Base-by-base conservation (phyloP, 2,113 vertebrate species). In the Ellobius talpinus region DNA sequence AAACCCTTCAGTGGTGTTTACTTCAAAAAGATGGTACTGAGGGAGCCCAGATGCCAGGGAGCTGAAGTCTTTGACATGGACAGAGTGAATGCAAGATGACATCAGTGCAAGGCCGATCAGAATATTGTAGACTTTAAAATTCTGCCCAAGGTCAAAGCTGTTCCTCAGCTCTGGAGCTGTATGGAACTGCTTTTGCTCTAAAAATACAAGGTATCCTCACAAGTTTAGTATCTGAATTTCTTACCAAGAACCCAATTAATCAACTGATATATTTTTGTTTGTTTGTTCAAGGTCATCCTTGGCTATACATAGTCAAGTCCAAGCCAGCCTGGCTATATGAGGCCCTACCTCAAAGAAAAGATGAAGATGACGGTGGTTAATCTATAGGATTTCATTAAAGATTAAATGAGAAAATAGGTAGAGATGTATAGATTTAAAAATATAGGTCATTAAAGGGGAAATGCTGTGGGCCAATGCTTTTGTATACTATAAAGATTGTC, bases 401-500 rank as follows among this genome's bases (percentile, higher is more conserved):
- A 82, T 81, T 88, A 87, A 84, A 72, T 82, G 36, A 85, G n/a
- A 77, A 94, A 86, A 68, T 77, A 76, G 92, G 55, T 90, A 55
- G 89, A 95, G 74, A 93, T 29, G 4, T 23, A 50, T 89, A 82
- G 65, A 87, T 91, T 87, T 74, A 92, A 87, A 97, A 88, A 90
- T 65, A 73, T 55, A 70, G 17, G 87, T 88, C 17, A 78, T 14
- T 58, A 58, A 58, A 58, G 19, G 55, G 17, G 55, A 58, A 58
- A 12, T 58, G 17, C 55, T 58, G 55, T 58, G 55, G 19, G 17
- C 55, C 55, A 58, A 19, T 58, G 55, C 17, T 58, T 12, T 58
- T 58, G 55, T 58, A 19, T 17, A 58, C 55, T 58, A 19, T 58
- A 58, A 58, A 58, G 55, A 58, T 58, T 58, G 55, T 58, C 55